phyloP scores from a whole-genome alignment of 2,113 vertebrate species.

The Lagopus muta region DNA sequence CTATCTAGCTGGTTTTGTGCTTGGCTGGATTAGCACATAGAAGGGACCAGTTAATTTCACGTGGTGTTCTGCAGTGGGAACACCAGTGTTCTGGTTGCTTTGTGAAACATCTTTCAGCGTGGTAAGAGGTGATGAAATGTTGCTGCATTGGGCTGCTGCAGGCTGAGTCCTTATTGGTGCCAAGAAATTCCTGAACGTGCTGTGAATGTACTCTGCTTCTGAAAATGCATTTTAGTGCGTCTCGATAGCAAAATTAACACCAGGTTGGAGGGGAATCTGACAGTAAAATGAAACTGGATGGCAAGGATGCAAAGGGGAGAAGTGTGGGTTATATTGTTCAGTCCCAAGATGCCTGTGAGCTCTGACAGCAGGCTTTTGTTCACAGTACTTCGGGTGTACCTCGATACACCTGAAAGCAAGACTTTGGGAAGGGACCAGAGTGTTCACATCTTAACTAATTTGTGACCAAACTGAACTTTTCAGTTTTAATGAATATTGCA shows the following conservation, averaged over 20 bases:
- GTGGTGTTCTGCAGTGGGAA: rapidly evolving
- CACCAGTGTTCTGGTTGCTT: background rate
- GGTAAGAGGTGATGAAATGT: background rate
- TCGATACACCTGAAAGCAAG: background rate
- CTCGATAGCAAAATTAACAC: background rate
- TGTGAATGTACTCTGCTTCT: background rate
- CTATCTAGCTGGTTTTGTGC: background rate
- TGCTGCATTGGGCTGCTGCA: background rate
- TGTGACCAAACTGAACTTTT: background rate
- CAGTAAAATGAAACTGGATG: background rate
- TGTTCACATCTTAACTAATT: background rate
- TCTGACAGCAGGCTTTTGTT: background rate
- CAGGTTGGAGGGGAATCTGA: background rate
- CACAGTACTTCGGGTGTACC: background rate
- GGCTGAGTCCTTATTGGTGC: background rate
- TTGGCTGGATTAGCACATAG: background rate
- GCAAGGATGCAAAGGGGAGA: background rate
- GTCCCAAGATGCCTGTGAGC: background rate
- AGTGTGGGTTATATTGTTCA: rapidly evolving
- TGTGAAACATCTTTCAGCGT: background rate
- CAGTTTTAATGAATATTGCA: background rate
- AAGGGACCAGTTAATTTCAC: background rate
- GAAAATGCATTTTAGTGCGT: background rate
- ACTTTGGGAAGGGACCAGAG: background rate
- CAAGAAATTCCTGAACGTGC: background rate